Conservation (phyloP, 2,888 invertebrate species). For the Camptogramma bilineatum region DNA sequence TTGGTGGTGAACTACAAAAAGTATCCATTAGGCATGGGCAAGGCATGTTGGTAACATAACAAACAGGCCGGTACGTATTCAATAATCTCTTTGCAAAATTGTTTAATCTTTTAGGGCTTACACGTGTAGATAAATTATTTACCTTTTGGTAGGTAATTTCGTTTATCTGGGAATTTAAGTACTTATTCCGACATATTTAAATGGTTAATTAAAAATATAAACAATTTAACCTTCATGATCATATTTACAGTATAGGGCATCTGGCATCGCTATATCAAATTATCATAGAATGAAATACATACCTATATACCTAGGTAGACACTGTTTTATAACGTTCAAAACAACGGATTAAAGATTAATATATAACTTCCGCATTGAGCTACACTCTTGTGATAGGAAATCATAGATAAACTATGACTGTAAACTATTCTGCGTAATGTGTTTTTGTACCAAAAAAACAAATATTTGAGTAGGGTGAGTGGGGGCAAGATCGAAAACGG, state of each 20-base stretch:
- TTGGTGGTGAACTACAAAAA: background rate
- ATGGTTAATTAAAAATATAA: background rate
- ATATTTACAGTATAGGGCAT: background rate
- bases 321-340: no score
- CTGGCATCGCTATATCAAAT: background rate
- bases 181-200: background rate
- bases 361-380: no score
- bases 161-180: no score
- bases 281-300: background rate
- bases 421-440: no score
- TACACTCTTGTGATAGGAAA: no score
- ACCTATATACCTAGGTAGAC: no score
- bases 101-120: background rate
- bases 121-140: background rate
- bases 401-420: no score
- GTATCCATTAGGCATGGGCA: background rate
- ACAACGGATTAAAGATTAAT: no score
- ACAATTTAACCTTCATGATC: background rate
- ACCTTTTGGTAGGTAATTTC: background rate
- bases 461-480: no score
- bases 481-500: no score
- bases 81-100: background rate
- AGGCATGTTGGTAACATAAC: background rate
- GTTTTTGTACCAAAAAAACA: no score
- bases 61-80: background rate